These are phyloP conservation scores for Arctia plantaginis DNA, from an alignment of 2,888 invertebrate species.

Conservation along the genomic window DNA sequence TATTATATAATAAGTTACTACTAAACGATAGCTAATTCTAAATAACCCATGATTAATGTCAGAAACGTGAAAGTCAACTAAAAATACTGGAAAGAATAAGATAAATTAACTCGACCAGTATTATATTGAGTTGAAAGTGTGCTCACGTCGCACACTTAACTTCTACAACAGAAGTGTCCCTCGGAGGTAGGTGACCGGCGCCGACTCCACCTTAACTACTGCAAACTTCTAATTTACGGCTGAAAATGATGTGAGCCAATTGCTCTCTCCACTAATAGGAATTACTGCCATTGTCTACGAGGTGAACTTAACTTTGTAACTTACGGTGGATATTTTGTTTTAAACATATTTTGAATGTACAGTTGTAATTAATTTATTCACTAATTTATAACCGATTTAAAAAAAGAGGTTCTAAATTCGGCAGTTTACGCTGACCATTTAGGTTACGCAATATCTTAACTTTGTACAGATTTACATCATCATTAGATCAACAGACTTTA, in stretches of 20 bases:
- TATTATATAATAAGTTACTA: too few relatives aligned
- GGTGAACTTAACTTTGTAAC: background rate
- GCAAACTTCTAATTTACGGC: background rate
- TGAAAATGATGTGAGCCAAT: background rate
- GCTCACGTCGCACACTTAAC: background rate
- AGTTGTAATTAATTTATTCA: too few relatives aligned
- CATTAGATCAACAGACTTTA: too few relatives aligned
- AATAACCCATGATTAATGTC: background rate
- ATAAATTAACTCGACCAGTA: background rate
- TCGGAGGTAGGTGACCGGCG: background rate
- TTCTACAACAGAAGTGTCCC: background rate
- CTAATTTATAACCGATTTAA: too few relatives aligned
- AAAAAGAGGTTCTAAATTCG: too few relatives aligned
- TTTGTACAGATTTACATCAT: too few relatives aligned
- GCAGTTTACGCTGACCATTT: too few relatives aligned
- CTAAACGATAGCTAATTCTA: too few relatives aligned
- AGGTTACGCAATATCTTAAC: too few relatives aligned
- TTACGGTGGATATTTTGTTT: background rate
- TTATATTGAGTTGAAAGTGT: background rate
- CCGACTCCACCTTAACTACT: background rate
- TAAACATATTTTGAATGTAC: background rate
- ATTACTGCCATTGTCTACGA: background rate
- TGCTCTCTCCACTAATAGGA: background rate
- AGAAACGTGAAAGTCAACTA: background rate
- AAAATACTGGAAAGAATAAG: background rate